phyloP scores from a whole-genome alignment of 2,797 vertebrate genomes.

The Limnodromus scolopaceus region DNA sequence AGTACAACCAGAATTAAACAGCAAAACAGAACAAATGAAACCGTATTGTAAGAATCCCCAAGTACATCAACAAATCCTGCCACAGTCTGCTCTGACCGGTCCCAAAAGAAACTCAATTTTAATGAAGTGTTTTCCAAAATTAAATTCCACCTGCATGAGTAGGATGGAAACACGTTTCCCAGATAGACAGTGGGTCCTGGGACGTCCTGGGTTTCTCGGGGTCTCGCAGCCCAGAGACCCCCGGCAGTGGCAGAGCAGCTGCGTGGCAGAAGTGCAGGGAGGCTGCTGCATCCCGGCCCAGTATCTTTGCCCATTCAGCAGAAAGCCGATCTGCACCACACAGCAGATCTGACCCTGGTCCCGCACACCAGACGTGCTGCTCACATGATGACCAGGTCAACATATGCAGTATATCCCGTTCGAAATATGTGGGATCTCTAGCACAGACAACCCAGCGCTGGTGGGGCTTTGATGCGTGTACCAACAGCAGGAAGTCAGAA shows the following conservation, averaged over 20 bases:
- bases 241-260: background rate
- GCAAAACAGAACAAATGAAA: conserved; percentile 25
- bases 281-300: fast-evolving
- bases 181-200: fast-evolving
- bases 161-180: background rate
- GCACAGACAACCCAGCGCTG: fast-evolving
- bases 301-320: background rate
- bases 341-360: fast-evolving
- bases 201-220: background rate
- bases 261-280: fast-evolving
- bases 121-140: background rate
- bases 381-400: fast-evolving
- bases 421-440: fast-evolving
- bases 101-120: background rate
- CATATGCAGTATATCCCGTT: fast-evolving
- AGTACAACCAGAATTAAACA: background rate
- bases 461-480: fast-evolving
- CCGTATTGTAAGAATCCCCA: background rate
- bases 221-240: fast-evolving
- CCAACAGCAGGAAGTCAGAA: background rate
- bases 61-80: background rate
- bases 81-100: background rate
- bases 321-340: background rate
- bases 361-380: fast-evolving
- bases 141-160: background rate